phyloP scores from a whole-genome alignment of 2,113 vertebrate species.

The Grallaria varia region DNA sequence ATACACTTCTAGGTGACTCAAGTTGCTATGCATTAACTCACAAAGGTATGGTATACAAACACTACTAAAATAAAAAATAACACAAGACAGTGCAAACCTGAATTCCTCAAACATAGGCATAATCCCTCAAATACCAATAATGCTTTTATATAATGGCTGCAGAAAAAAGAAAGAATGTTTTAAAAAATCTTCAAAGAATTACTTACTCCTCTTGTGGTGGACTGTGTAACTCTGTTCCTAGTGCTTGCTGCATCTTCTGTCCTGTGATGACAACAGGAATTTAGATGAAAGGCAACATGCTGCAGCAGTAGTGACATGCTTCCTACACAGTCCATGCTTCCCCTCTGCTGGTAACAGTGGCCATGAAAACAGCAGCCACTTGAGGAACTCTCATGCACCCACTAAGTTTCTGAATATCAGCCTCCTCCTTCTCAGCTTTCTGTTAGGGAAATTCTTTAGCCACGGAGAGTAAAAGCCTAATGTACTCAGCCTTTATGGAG shows the following conservation, averaged over 20 bases:
- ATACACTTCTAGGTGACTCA: neutral
- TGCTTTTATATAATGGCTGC: neutral
- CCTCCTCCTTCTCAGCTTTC: neutral
- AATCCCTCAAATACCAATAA: slow-evolving; percentile 9
- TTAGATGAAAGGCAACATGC: neutral
- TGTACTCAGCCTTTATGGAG: neutral
- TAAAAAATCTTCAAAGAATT: neutral
- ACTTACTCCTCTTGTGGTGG: neutral
- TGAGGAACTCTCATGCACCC: neutral
- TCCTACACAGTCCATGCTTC: neutral
- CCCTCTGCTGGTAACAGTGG: neutral
- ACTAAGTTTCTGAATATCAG: neutral
- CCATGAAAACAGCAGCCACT: neutral
- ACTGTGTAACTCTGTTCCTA: neutral
- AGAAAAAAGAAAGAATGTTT: neutral
- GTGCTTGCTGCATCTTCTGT: neutral
- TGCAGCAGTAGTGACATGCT: neutral
- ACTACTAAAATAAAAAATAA: slow-evolving; percentile 19
- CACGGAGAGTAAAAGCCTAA: neutral
- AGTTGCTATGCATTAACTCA: slow-evolving; percentile 5
- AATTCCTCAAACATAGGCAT: neutral
- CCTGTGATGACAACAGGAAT: neutral
- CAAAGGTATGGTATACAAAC: slow-evolving; percentile 9
- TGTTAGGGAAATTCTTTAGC: neutral
- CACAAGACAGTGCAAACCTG: neutral